Conservation (phyloP, 1,140 invertebrate species). For the Dinoponera quadriceps region DNA sequence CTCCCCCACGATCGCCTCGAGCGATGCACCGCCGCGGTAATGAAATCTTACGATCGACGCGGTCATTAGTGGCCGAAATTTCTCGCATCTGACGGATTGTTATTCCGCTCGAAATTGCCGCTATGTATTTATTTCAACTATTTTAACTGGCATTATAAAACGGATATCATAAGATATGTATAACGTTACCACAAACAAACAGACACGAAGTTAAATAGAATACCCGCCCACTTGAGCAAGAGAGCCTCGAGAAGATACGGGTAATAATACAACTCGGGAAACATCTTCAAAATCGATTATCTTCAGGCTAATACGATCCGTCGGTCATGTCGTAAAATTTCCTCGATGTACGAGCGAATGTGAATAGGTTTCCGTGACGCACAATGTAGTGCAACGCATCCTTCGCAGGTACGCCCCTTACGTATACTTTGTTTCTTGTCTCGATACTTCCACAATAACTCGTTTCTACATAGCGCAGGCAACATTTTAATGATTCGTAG, state of each 20-base stretch:
- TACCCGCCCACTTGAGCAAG: background rate
- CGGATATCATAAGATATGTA: no score
- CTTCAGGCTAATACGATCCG: background rate
- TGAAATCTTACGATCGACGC: no score
- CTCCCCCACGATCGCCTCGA: no score
- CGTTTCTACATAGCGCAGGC: background rate
- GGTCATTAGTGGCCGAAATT: no score
- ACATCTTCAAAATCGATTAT: constrained; percentile 1
- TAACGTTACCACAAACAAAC: no score
- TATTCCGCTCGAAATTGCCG: no score
- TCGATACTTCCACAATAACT: constrained; percentile 22
- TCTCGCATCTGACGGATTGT: no score
- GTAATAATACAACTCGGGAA: background rate
- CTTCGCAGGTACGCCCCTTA: background rate
- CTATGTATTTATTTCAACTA: no score
- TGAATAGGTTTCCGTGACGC: background rate
- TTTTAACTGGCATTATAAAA: no score
- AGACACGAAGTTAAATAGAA: background rate
- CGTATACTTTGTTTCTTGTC: background rate
- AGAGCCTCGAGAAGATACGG: background rate
- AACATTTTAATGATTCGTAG: constrained; percentile 38
- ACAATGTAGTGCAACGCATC: background rate
- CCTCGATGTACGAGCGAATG: no score
- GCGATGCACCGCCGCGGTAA: no score
- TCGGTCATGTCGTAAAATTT: constrained; percentile 14